phyloP scores from a whole-genome alignment of 23 tunicate species.

The Phallusia fumigata region DNA sequence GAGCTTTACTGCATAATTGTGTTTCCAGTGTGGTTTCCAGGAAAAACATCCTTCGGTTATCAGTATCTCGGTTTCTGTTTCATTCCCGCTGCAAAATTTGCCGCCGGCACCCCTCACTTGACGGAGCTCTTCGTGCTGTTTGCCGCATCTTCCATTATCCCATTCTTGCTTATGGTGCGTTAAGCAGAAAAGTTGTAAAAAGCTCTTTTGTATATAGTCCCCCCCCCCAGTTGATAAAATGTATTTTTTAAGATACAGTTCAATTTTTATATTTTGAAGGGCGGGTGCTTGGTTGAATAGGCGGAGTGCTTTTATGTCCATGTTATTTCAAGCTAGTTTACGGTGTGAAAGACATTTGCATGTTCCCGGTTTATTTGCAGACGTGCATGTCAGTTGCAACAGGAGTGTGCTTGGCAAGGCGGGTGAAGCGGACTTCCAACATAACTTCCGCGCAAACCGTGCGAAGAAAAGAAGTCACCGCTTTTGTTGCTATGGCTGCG shows the following conservation, averaged over 20 bases:
- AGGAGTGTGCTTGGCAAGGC: background rate
- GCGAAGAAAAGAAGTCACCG: background rate
- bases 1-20: no score
- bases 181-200: background rate
- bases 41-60: background rate
- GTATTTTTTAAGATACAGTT: no score
- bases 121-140: background rate
- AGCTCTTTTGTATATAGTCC: background rate
- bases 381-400: background rate
- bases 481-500: background rate
- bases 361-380: background rate
- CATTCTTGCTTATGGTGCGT: background rate
- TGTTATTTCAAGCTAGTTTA: no score
- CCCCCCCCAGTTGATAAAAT: no score
- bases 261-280: no score
- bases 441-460: background rate
- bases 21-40: constrained; percentile 12
- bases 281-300: no score
- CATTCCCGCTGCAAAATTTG: background rate
- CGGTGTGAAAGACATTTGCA: no score
- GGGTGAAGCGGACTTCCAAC: background rate
- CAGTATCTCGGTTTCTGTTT: background rate
- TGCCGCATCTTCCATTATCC: background rate
- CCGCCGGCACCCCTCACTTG: background rate
- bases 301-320: no score